These are phyloP conservation scores for Lonchura striata DNA, from an alignment of 2,113 vertebrate genomes.

Conservation along the genomic window DNA sequence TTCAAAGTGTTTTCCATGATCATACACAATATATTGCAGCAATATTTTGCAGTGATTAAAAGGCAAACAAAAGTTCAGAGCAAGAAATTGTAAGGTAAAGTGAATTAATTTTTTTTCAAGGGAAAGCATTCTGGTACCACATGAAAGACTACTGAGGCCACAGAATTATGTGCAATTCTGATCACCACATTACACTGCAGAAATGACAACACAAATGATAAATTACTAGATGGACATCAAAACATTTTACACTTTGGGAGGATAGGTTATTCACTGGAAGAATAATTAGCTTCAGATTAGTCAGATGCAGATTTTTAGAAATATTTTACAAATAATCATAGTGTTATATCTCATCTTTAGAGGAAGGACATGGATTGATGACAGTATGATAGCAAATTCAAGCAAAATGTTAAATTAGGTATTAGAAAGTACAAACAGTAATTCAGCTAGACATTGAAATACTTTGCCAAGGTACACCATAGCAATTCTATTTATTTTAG, in stretches of 20 bases:
- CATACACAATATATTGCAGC: background rate
- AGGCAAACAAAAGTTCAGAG: background rate
- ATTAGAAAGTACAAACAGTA: background rate
- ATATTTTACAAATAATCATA: background rate
- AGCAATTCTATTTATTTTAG: background rate
- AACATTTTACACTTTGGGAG: background rate
- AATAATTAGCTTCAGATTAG: background rate
- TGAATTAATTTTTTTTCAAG: conserved; percentile 26
- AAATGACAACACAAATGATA: background rate
- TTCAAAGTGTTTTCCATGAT: background rate
- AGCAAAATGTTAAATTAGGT: background rate
- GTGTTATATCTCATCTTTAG: background rate
- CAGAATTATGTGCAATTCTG: background rate
- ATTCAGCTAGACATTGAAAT: conserved; percentile 3
- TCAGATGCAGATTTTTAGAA: background rate
- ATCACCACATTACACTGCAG: background rate
- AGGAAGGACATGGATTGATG: background rate
- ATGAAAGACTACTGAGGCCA: background rate
- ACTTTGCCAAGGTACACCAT: background rate
- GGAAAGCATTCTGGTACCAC: conserved; percentile 11
- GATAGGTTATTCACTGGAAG: background rate
- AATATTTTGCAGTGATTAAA: conserved; percentile 14
- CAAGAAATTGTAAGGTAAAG: conserved; percentile 2
- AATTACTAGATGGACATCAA: background rate
- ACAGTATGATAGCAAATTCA: background rate